Base-by-base conservation (phyloP, 2,797 vertebrate species). In the Anisognathus igniventris region DNA sequence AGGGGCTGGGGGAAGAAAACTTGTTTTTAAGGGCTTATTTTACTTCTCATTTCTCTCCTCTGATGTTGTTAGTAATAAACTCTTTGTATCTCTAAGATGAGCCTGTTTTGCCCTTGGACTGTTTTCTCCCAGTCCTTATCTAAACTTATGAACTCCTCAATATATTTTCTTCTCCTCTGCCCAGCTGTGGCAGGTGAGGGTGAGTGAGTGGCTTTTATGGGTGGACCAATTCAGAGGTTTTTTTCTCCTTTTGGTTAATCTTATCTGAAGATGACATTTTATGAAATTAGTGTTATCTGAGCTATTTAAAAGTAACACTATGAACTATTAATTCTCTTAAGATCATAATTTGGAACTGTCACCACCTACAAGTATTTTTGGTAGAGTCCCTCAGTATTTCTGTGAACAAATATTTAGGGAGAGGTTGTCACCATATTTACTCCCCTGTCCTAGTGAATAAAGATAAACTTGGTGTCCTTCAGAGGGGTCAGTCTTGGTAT, bases 1-100 rank as follows among this genome's bases (percentile, higher is more conserved):
- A 53, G 3, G 7, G 11, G 2, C 0, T 44, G 22, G 14, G 18
- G 9, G 5, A 71, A n/a, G 66, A 37, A 71, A 27, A 37, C 0
- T 0, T 12, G 14, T 0, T 37, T 61, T 27, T n/a, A 37, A 45
- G 9, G 28, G 12, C 7, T 37, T 39, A 10, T 45, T 62, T 71
- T 28, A 14, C 7, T 62, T 62, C 12, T 81, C 14, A n/a, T 53
- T 45, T 9, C 37, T 6, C 19, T 45, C 9, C 10, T 62, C 48
- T 39, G n/a, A n/a, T 19, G 13, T 3, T 71, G 22, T 44, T 37
- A 23, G 28, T 23, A 45, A 45, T n/a, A 37, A 61, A 37, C 3
- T 37, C 23, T 44, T 31, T 7, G 9, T 27, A 23, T 19, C 23
- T 28, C 28, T 28, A 64, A 62, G 12, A 4, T 7, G 20, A 62